These are phyloP conservation scores for Trissolcus brochymenae DNA, from an alignment of 2,888 invertebrate genomes.

Conservation along the genomic window DNA sequence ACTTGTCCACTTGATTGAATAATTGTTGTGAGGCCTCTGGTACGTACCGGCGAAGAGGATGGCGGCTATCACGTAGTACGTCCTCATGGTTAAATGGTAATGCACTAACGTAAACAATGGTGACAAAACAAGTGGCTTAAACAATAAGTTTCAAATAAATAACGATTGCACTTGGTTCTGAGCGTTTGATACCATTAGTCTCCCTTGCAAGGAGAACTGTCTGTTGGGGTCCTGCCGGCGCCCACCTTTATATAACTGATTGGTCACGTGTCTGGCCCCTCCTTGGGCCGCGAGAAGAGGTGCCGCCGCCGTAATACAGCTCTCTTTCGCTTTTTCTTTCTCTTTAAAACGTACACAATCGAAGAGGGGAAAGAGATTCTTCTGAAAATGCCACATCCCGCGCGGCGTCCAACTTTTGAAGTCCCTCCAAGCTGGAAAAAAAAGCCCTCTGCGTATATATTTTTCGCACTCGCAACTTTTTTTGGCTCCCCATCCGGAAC, in stretches of 20 bases:
- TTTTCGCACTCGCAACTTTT: conserved; percentile 52
- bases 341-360: conserved; percentile 53
- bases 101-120: conserved; percentile 40
- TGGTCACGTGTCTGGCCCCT: conserved; percentile 74
- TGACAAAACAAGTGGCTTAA: conserved; percentile 18
- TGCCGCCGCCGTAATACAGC: conserved; percentile 54
- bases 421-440: conserved; percentile 31
- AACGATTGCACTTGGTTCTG: conserved; percentile 49
- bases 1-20: conserved; percentile 36
- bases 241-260: conserved; percentile 76
- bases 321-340: conserved; percentile 63
- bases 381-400: conserved; percentile 68
- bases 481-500: conserved; percentile 57
- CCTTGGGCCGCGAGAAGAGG: conserved; percentile 61
- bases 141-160: conserved; percentile 22
- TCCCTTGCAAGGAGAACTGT: conserved; percentile 68
- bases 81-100: conserved; percentile 69
- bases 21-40: conserved; percentile 25
- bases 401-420: conserved; percentile 20
- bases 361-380: conserved; percentile 59
- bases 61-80: conserved; percentile 73
- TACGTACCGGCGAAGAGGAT: conserved; percentile 76
- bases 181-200: conserved; percentile 64
- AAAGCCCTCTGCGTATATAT: conserved; percentile 30
- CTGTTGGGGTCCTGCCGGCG: conserved; percentile 74